A percentile compares a stretch with the other conserved stretches of the same genome.
phyloP scores from a whole-genome alignment of 2,888 invertebrate species.

The Ochropacha duplaris region DNA sequence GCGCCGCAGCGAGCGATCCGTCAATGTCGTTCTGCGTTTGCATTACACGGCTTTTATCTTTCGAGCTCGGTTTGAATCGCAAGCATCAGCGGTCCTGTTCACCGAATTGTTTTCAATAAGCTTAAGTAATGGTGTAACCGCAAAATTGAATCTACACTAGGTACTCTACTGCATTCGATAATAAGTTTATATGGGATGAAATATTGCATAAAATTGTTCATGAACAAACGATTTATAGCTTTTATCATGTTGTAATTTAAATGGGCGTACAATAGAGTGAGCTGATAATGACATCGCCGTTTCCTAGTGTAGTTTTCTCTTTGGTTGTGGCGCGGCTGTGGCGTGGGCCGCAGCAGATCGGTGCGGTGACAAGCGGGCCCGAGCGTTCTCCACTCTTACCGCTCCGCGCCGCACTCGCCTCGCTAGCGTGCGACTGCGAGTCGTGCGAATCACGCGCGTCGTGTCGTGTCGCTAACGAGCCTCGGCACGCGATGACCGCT shows the following conservation, averaged over 20 bases:
- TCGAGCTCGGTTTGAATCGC: slow-evolving; percentile 72
- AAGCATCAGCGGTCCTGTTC: slow-evolving; percentile 76
- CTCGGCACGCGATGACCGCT: slow-evolving; percentile 68
- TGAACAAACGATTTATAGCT: slow-evolving; percentile 60
- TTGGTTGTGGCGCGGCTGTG: slow-evolving; percentile 12
- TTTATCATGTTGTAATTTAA: slow-evolving; percentile 70
- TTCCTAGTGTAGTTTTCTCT: slow-evolving; percentile 51
- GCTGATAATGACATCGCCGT: slow-evolving; percentile 63
- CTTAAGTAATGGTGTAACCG: slow-evolving; percentile 71
- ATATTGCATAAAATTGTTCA: slow-evolving; percentile 44
- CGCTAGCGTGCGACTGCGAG: slow-evolving; percentile 23
- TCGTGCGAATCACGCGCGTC: slow-evolving; percentile 27
- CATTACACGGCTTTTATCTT: slow-evolving; percentile 80
- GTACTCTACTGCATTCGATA: slow-evolving; percentile 57
- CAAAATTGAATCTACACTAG: slow-evolving; percentile 53
- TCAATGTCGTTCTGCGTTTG: slow-evolving; percentile 79
- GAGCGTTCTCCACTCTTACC: not conserved
- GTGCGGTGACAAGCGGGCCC: too few relatives aligned
- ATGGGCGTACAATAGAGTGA: slow-evolving; percentile 56
- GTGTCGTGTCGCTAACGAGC: slow-evolving; percentile 63
- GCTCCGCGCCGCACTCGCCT: slow-evolving; percentile 7
- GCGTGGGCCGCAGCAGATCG: slow-evolving; percentile 11
- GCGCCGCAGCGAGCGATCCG: slow-evolving; percentile 77
- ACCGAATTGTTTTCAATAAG: slow-evolving; percentile 81
- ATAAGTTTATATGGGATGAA: slow-evolving; percentile 65